Evolutionary conservation across 2,113 vertebrate genomes (phyloP), one percentile per base, ranked within the genome.

Genomic region (Myrmecophaga tridactyla): DNA sequence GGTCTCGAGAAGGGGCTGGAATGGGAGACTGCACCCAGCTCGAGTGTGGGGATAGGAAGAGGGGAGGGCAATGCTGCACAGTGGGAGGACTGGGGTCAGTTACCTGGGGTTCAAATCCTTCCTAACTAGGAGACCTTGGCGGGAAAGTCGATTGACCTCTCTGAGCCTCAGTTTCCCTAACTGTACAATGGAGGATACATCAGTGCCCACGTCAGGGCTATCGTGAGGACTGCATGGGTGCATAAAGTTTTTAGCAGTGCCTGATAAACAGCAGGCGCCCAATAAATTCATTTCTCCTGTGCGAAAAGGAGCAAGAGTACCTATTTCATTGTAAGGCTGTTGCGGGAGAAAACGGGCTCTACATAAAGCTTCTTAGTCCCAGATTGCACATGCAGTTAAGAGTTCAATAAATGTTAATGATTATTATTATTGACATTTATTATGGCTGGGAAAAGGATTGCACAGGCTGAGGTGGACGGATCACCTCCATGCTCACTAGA

Each of bases 111-210:
- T 93, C 76, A 34, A 29, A 31, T 78, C 76, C 89, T 41, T 56
- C 51, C 51, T 12, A 17, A 23, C 27, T 6, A 10, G 31, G 88
- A 46, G 39, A 69, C 85, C 70, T 17, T 39, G 23, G 23, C 29
- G 31, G 9, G 2, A 20, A 18, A 43, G 48, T 60, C 39, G 14
- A 18, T 14, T 69, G 36, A 36, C 36, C 13, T 11, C 76, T 67
- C 41, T 18, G 34, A 34, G 63, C 85, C 92, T 96, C 78, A 58
- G 69, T 89, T 83, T 95, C 75, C 73, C 84, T 23, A 20, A 48
- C 83, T 75, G 73, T 53, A 12, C 31, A 29, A 80, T 23, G 39
- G 60, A 15, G 27, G 41, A 1, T 2, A 1, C 8, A 29, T 9
- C 14, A 8, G 58, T 9, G 21, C 31, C n/a, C 25, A 23, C 25